These are phyloP conservation scores for Chrysina gloriosa DNA, from an alignment of 2,888 invertebrate genomes.

Conservation along the genomic window DNA sequence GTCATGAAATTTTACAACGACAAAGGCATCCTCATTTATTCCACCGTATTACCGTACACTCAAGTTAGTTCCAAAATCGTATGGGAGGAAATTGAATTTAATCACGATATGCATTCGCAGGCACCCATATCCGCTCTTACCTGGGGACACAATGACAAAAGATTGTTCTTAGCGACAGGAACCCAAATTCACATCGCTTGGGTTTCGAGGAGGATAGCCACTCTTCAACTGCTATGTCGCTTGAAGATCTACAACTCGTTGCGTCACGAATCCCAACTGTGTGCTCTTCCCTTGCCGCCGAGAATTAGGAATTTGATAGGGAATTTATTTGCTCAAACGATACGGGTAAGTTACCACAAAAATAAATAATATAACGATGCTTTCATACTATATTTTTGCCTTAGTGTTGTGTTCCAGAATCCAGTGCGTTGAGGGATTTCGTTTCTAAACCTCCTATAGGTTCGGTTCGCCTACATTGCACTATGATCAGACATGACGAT, in stretches of 20 bases:
- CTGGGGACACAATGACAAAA: slow-evolving; percentile 98
- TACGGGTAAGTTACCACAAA: slow-evolving; percentile 74
- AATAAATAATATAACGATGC: neutral
- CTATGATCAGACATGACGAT: slow-evolving; percentile 94
- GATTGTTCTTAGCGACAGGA: slow-evolving; percentile 94
- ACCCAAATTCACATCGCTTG: slow-evolving; percentile 93
- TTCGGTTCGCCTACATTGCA: slow-evolving; percentile 93
- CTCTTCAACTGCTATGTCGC: slow-evolving; percentile 89
- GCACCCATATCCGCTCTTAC: slow-evolving; percentile 92
- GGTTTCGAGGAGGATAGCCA: slow-evolving; percentile 90
- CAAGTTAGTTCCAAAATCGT: slow-evolving; percentile 68
- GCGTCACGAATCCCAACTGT: slow-evolving; percentile 78
- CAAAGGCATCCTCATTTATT: slow-evolving; percentile 83
- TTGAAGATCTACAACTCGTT: slow-evolving; percentile 83
- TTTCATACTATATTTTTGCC: slow-evolving; percentile 43
- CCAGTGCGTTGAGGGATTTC: slow-evolving; percentile 88
- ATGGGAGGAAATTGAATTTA: slow-evolving; percentile 22
- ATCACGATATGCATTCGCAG: no score
- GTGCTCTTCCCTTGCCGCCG: slow-evolving; percentile 86
- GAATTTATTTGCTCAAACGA: slow-evolving; percentile 92
- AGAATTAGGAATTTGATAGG: slow-evolving; percentile 86
- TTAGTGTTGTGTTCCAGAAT: slow-evolving; percentile 95
- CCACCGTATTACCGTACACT: slow-evolving; percentile 80
- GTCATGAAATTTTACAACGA: slow-evolving; percentile 93
- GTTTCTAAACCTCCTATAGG: slow-evolving; percentile 91